phyloP scores from a whole-genome alignment of 2,888 invertebrate genomes.

The Nephrocerus scutellatus region DNA sequence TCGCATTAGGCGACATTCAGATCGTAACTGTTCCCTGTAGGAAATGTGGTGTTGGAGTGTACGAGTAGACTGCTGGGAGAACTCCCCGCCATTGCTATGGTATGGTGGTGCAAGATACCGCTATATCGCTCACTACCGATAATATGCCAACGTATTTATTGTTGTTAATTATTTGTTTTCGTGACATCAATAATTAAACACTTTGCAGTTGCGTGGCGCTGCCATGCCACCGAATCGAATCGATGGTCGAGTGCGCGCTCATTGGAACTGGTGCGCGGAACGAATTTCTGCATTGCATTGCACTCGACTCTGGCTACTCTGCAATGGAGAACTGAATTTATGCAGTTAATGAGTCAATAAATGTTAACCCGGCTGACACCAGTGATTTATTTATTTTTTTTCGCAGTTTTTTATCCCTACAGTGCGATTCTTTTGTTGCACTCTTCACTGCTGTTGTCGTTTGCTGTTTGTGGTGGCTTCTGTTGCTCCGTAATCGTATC shows the following conservation, averaged over 20 bases:
- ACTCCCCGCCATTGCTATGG: no score
- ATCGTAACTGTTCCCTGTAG: no score
- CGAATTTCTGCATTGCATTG: no score
- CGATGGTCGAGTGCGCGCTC: constrained; percentile 7
- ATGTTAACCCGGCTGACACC: constrained; percentile 29
- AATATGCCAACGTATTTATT: constrained; percentile 24
- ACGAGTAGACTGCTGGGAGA: no score
- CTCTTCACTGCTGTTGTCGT: no score
- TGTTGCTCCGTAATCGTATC: constrained; percentile 6
- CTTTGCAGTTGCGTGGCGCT: constrained; percentile 14
- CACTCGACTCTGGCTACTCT: no score
- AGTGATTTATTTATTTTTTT: constrained; percentile 28
- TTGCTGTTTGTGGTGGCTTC: no score
- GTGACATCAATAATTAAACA: constrained; percentile 32
- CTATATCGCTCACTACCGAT: no score
- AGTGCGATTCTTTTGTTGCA: constrained; percentile 1
- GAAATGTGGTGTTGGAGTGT: no score
- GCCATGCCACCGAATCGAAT: constrained; percentile 5
- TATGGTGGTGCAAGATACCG: no score
- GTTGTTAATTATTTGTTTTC: constrained; percentile 31
- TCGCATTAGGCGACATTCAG: no score
- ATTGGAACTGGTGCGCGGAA: constrained; percentile 13
- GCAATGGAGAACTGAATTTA: constrained; percentile 19
- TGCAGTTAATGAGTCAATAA: constrained; percentile 27
- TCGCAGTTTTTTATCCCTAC: constrained; percentile 1